Base-by-base conservation (phyloP, 2,888 invertebrate genomes). In the Chloroclystis v-ata region DNA sequence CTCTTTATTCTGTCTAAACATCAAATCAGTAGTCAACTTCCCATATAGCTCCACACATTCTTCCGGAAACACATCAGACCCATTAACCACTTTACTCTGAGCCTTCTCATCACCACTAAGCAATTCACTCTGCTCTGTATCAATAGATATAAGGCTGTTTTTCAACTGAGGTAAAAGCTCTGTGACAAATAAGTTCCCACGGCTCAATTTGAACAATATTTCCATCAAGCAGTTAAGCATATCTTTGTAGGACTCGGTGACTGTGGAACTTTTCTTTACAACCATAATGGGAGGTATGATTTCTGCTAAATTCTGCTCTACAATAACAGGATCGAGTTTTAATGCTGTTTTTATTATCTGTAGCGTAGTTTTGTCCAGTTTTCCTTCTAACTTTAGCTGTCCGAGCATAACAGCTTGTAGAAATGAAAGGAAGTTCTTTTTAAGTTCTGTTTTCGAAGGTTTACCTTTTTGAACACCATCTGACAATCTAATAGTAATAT, bases 1-100 rank as follows among this genome's bases (percentile, higher is more conserved):
- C 13, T 86, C 85, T 28, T 76, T 80, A 58, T 79, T 86, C 50
- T 88, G 87, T 44, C 88, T 75, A 28, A 85, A 87, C 82, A 87
- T 79, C 20, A 89, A 57, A 47, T 88, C 86, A 0, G 80, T 78
- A 3, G 82, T 82, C 43, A 82, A 58, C 48, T 71, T 82, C 1
- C 88, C 89, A 67, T 78, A 89, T 10, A 66, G 55, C 40, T 77
- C 67, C 0, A 82, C 60, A 69, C 83, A 79, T 47, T 77, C 69
- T 29, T 61, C 28, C 1, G 87, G 85, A 47, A 89, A 75, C 8
- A 89, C 47, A 58, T 87, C 86, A 46, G 55, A 53, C 1, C 75
- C 76, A 1, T 60, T 70, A n/a, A 86, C 67, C 16, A 82, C 64
- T 68, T 83, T 85, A 43, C 48, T 69, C 43, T 57, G 66, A 0